Percentiles rank a stretch among this genome's conserved stretches.
These are phyloP conservation scores for Solea senegalensis DNA, from an alignment of 2,113 vertebrate species.

Conservation along the genomic window DNA sequence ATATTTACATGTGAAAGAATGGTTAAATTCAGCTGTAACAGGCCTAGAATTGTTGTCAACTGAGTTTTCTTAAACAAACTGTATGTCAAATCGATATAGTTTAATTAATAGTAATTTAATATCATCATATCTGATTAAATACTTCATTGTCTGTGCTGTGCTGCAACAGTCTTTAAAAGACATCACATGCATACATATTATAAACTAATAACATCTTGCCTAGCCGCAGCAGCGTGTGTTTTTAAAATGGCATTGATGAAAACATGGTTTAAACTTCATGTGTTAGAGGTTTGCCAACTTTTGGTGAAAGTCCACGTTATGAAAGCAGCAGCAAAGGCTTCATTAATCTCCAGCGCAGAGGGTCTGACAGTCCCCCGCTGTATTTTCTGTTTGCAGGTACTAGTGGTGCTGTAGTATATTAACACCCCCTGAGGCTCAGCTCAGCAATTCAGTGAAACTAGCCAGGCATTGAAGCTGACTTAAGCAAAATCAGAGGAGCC, in stretches of 20 bases:
- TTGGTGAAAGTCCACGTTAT: neutral
- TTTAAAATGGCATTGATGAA: conserved; percentile 5
- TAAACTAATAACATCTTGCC: too few species aligned
- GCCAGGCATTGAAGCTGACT: conserved; percentile 37
- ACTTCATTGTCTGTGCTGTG: too few species aligned
- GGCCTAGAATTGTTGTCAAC: too few species aligned
- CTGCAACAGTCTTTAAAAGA: too few species aligned
- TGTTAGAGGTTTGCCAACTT: conserved; percentile 6
- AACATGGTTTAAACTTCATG: neutral
- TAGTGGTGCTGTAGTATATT: conserved; percentile 30
- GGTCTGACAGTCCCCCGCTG: conserved; percentile 36
- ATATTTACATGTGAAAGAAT: too few species aligned
- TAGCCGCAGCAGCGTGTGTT: neutral
- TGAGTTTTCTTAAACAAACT: too few species aligned
- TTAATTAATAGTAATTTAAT: too few species aligned
- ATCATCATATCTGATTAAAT: too few species aligned
- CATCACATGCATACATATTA: too few species aligned
- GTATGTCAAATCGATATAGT: too few species aligned
- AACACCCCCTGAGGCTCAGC: conserved; percentile 35
- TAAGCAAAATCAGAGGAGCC: conserved; percentile 28
- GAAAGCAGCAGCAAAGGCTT: conserved; percentile 22
- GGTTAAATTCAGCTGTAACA: too few species aligned
- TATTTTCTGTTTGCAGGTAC: conserved; percentile 19
- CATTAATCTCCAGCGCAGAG: conserved; percentile 16
- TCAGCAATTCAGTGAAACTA: conserved; percentile 32